phyloP scores from a whole-genome alignment of 1,140 invertebrate species.

The Hestina assimilis region DNA sequence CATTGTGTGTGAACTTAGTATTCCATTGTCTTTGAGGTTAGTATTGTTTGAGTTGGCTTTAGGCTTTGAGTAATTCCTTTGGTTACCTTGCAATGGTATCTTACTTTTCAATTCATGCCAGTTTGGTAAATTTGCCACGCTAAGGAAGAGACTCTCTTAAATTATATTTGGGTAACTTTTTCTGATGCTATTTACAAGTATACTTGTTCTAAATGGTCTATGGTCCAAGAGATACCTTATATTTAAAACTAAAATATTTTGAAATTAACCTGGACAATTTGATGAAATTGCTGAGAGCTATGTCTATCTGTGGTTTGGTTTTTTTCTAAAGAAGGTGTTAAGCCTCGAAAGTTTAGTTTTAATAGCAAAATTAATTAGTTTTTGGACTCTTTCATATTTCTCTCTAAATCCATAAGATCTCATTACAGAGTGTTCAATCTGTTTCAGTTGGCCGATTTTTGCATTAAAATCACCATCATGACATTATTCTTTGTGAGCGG shows the following conservation, averaged over 20 bases:
- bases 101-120: no score
- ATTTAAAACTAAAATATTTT: constrained; percentile 20
- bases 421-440: constrained; percentile 15
- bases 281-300: constrained; percentile 26
- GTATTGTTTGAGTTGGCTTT: no score
- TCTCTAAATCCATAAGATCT: constrained; percentile 14
- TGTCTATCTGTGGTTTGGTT: constrained; percentile 22
- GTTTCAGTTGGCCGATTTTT: constrained; percentile 10
- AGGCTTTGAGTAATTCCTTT: no score
- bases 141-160: no score
- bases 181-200: no score
- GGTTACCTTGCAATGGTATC: no score
- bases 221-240: constrained; percentile 24
- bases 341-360: constrained; percentile 28
- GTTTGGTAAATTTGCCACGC: no score
- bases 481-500: constrained; percentile 13
- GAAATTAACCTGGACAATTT: constrained; percentile 10
- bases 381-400: constrained; percentile 21
- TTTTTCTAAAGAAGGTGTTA: constrained; percentile 26
- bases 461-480: constrained; percentile 25
- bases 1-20: no score
- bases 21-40: no score
- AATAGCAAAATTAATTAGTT: constrained; percentile 19
- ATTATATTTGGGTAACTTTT: no score
- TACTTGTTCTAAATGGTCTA: neutral